Evolutionary conservation across 2,113 vertebrate genomes (phyloP), one percentile per base, ranked within the genome.

Genomic region (Myotis lucifugus): DNA sequence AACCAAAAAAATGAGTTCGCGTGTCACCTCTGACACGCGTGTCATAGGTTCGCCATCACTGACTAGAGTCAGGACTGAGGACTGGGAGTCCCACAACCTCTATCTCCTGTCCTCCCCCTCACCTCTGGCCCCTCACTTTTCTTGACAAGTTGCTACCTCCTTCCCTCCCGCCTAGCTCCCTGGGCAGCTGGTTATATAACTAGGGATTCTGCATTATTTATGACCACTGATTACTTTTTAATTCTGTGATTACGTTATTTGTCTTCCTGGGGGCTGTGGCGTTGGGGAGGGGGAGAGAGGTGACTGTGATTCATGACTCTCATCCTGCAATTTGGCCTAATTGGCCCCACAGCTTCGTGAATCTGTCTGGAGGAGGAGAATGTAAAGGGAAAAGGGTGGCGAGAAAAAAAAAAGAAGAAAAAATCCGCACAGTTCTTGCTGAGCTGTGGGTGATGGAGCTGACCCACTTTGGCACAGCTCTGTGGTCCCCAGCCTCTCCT

Each of bases 181-280:
- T 2, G 15, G 94, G 83, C 92, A 96, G 95, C 59, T 64, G 52
- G 64, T 97, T 97, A 96, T 32, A 93, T 97, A 97, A 97, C 92
- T 93, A 83, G 88, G 67, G 86, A 88, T 90, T 85, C 97, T 97
- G 97, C 97, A 97, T 97, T 96, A 97, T 97, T 97, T 97, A 97
- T 97, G 97, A 96, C 83, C 91, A 79, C 95, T 97, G 96, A 97
- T 97, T 97, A 97, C 97, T 96, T 97, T 97, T 97, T 96, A 97
- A 97, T 97, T 97, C 93, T 94, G 84, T 96, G 96, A 97, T 96
- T 96, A 96, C 5, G 66, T 97, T 97, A 96, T 97, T 95, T 96
- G 95, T 96, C 94, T 96, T 96, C 70, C 67, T 72, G 92, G 86
- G 74, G 76, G 59, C 66, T 81, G 81, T 78, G 70, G 77, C 17